Evolutionary conservation across 2,797 vertebrate genomes (phyloP), one percentile per base, ranked within the genome.

Genomic region (Pipistrellus nathusii): DNA sequence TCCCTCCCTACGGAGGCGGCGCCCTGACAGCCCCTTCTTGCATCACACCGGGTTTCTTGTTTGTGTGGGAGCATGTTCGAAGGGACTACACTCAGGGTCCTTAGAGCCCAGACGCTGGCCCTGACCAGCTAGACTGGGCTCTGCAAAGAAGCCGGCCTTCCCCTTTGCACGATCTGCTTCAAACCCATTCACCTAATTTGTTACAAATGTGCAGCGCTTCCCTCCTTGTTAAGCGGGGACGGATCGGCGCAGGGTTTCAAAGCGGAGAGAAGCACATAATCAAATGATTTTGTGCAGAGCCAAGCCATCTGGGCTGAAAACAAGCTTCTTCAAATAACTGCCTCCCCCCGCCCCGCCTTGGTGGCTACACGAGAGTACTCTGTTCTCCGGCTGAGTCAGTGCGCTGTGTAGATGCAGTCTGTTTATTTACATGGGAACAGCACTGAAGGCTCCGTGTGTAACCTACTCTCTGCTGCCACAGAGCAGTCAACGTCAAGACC

Each of bases 401-500:
- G 83, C 55, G 91, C 94, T 73, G 53, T 25, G 93, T 35, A 73
- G 90, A 90, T 77, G 68, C 84, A 83, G 25, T 69, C 23, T 93
- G 85, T 91, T 94, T 92, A 35, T 35, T 64, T 93, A 86, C 1
- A 13, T 14, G 6, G 88, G 92, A 95, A 90, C 25, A 85, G 95
- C 82, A 90, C 44, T 6, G 8, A 94, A 92, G 87, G 78, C 90
- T 94, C 93, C 7, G 51, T 32, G 20, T 23, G n/a, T 18, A 93
- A 48, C 78, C 71, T 85, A 85, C n/a, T 90, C 57, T 77, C 80
- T 62, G 30, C 25, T 68, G 92, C 89, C 88, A 92, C 2, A 93
- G 84, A 95, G 46, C 81, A 68, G 86, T 41, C 68, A 92, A 83
- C 93, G 64, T 95, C 80, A 86, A 96, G 97, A 71, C 51, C 38